These are phyloP conservation scores for Periophthalmus magnuspinnatus DNA, from an alignment of 2,797 vertebrate species.

Conservation along the genomic window DNA sequence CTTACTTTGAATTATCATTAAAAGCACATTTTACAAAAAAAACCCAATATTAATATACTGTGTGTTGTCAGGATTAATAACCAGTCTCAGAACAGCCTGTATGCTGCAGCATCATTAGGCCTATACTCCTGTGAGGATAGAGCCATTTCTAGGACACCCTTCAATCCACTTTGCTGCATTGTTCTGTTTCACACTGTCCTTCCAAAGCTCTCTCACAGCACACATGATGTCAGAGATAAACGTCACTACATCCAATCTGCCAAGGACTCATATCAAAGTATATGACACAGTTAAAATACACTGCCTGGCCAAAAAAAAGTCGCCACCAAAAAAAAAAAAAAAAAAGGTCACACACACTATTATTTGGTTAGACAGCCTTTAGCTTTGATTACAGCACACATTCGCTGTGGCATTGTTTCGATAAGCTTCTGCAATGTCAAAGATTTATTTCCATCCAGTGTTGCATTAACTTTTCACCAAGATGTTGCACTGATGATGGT, in stretches of 20 bases:
- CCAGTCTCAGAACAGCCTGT: slow-evolving; percentile 24
- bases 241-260: slow-evolving; percentile 28
- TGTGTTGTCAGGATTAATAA: slow-evolving; percentile 11
- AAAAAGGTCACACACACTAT: too few species aligned
- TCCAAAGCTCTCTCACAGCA: slow-evolving; percentile 60
- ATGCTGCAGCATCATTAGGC: slow-evolving; percentile 61
- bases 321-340: too few species aligned
- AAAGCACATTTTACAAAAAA: background rate
- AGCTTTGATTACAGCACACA: too few species aligned
- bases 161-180: slow-evolving; percentile 64
- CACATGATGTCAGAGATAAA: slow-evolving; percentile 48
- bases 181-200: slow-evolving; percentile 63
- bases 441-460: too few species aligned
- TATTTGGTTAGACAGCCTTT: too few species aligned
- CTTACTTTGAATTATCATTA: background rate
- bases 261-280: slow-evolving; percentile 10
- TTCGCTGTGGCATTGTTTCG: too few species aligned
- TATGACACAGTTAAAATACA: background rate
- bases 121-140: slow-evolving; percentile 66
- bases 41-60: background rate
- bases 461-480: too few species aligned
- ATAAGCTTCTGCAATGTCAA: too few species aligned
- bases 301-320: too few species aligned
- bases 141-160: slow-evolving; percentile 73
- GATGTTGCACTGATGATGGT: too few species aligned